Base-by-base conservation (phyloP, 2,888 invertebrate genomes). In the Drosophila testacea region DNA sequence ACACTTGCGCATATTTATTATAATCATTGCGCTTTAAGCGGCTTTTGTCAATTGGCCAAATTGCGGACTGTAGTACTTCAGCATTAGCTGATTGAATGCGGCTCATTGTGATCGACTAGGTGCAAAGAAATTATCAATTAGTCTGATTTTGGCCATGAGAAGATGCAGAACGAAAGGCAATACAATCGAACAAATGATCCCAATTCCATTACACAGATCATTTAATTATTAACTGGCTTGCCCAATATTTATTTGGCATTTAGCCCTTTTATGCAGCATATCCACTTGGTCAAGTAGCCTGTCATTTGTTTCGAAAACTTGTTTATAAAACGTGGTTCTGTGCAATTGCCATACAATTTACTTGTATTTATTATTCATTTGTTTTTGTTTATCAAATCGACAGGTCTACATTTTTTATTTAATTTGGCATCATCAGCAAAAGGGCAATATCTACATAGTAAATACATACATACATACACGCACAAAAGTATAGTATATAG, bases 1-100 rank as follows among this genome's bases (percentile, higher is more conserved):
- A 79, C 74, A 87, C 67, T 79, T 78, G 61, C 36, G 54, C 59
- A 67, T 66, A 69, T 70, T 77, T 66, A 69, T 72, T 77, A 55
- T 60, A 63, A 34, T 57, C 36, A 57, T 67, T 65, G 65, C 66
- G 62, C 63, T 69, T 77, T 83, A 63, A 6, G 32, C 27, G 22
- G 47, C 52, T 55, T 7, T 30, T 22, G 7, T 42, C 3, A 27
- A 66, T 47, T 47, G 62, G 39, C 42, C 54, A 36, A 57, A 69
- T 75, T 61, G 41, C 42, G 6, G 39, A 56, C 39, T 41, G 9
- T 11, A 22, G 2, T 11, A 11, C 2, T n/a, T 16, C 22, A 36
- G 1, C 22, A 36, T 69, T 27, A 11, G 44, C 34, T 13, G 64
- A 50, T 34, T 54, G 2, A 5, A 3, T 30, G 4, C 30, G 30